Evolutionary conservation across 2,113 vertebrate genomes (phyloP).

Genomic region (Dasypus novemcinctus): DNA sequence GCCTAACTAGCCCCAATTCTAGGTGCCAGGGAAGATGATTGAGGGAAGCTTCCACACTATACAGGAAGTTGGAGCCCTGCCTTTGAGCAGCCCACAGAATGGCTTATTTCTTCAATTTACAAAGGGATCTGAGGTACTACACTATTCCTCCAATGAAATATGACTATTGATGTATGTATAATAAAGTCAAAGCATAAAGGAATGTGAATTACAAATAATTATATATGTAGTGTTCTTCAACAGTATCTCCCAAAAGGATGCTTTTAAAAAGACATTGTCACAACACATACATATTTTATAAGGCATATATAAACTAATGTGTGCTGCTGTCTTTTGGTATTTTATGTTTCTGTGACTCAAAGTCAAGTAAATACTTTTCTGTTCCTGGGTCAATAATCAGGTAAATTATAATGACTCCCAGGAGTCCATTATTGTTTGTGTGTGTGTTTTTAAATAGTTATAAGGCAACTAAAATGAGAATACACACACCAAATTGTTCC

Average conservation of each 20-base stretch:
- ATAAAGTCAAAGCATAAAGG: background rate
- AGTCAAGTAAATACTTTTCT: slow-evolving; percentile 72
- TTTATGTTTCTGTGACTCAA: slow-evolving; percentile 46
- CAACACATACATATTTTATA: background rate
- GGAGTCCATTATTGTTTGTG: slow-evolving; percentile 61
- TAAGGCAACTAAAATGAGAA: slow-evolving; percentile 43
- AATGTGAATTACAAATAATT: background rate
- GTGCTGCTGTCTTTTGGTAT: background rate
- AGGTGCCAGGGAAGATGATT: background rate
- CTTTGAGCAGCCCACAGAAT: background rate
- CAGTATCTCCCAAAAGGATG: background rate
- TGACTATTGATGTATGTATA: background rate
- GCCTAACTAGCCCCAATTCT: background rate
- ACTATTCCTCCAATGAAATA: background rate
- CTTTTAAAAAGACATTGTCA: background rate
- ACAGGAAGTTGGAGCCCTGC: background rate
- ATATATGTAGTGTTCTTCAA: background rate
- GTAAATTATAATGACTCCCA: slow-evolving; percentile 67
- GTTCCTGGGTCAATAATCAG: slow-evolving; percentile 68
- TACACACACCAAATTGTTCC: slow-evolving; percentile 34
- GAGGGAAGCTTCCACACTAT: background rate
- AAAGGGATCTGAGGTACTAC: background rate
- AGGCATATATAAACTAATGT: background rate
- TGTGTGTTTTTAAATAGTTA: slow-evolving; percentile 64
- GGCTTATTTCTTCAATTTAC: background rate